These are phyloP conservation scores for Drosophila limbata DNA, from an alignment of 2,888 invertebrate genomes.

Conservation along the genomic window DNA sequence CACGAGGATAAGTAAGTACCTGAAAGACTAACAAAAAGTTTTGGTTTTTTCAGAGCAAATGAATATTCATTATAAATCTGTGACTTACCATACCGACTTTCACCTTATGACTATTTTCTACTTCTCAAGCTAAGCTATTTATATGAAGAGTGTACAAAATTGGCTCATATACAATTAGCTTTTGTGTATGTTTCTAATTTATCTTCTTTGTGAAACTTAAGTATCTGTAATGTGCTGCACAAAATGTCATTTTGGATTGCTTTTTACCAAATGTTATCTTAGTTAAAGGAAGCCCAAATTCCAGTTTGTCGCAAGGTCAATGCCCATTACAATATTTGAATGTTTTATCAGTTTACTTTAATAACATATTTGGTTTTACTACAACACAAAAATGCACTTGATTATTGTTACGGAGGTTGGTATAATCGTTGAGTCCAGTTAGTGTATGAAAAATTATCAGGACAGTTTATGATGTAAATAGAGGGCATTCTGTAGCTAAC, in stretches of 20 bases:
- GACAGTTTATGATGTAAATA: too few relatives aligned
- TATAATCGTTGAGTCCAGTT: too few relatives aligned
- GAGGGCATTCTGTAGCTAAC: too few relatives aligned
- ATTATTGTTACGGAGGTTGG: neutral
- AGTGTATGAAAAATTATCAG: too few relatives aligned
- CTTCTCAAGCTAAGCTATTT: neutral
- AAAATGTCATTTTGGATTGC: neutral
- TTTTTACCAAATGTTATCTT: neutral
- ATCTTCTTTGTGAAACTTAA: too few relatives aligned
- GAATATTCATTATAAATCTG: neutral
- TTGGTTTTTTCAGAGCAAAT: neutral
- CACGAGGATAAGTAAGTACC: slow-evolving; percentile 4
- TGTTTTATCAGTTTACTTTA: too few relatives aligned
- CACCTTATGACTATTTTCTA: neutral
- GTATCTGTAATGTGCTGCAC: neutral
- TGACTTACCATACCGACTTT: neutral
- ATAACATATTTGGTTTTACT: neutral
- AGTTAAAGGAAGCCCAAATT: neutral
- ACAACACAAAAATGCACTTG: neutral
- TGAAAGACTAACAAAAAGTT: slow-evolving; percentile 3
- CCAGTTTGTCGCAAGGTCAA: neutral
- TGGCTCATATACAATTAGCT: too few relatives aligned
- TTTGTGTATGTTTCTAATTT: too few relatives aligned
- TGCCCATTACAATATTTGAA: neutral
- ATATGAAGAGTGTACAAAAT: neutral